Evolutionary conservation across 2,888 invertebrate species (phyloP), one percentile per base, ranked within the genome.

Genomic region (Rutpela maculata): DNA sequence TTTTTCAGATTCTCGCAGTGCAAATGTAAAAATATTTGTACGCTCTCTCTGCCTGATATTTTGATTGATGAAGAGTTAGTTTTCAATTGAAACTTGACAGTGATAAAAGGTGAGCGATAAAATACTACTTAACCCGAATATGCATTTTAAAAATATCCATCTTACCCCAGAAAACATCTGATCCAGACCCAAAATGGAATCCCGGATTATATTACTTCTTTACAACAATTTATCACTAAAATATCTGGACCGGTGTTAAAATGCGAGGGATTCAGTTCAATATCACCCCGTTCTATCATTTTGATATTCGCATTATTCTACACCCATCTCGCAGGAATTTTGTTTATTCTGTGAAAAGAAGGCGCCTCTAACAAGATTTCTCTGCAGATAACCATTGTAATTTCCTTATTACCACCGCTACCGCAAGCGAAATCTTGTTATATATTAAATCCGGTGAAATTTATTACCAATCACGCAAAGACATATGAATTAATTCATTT

Each of bases 121-220:
- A 84, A 86, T 86, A 86, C 85, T 86, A 86, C 86, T 86, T 86
- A 86, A 83, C 84, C 81, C 80, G 81, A 83, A 83, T 78, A 71
- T 71, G 75, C 80, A 75, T 79, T 80, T 77, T 74, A 69, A 78
- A 82, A 80, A 79, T 82, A 82, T 80, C 82, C 78, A 78, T 79
- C 79, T 82, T 81, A 78, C 72, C 72, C 65, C 78, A 75, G 80
- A 76, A 82, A 84, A 83, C 85, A 86, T 85, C 85, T 85, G 85
- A 86, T 85, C 84, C 85, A 75, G 79, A 79, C 78, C 80, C 81
- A 81, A 81, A 85, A 82, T 82, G 82, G 83, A 82, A 85, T 83
- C 82, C 81, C 80, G 80, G 82, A 85, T 84, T 85, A 85, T 84
- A 85, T 85, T 84, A 84, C 79, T 82, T 82, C 81, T 81, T 81